Conservation (phyloP, 2,888 invertebrate species). For the Spilarctia lutea region DNA sequence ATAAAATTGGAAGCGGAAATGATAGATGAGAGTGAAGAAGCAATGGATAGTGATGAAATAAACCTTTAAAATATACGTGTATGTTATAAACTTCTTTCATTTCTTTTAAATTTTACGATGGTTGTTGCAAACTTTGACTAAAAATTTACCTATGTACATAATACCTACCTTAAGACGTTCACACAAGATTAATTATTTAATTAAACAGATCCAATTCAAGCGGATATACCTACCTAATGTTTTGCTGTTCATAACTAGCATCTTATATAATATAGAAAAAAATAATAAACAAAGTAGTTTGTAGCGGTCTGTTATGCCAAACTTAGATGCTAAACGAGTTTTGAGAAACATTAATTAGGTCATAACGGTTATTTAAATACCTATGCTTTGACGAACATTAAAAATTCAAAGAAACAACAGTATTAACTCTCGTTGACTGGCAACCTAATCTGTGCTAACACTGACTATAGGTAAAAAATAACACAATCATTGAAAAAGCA, state of each 20-base stretch:
- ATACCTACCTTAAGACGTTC: too few relatives aligned
- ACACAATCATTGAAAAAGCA: background rate
- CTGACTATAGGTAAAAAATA: background rate
- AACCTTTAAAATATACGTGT: background rate
- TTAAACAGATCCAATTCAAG: background rate
- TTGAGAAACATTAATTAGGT: constrained; percentile 18
- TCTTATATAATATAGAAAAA: background rate
- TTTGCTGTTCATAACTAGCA: background rate
- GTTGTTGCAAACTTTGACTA: background rate
- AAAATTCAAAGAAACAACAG: background rate
- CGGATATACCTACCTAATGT: too few relatives aligned
- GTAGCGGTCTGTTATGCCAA: background rate
- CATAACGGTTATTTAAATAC: constrained; percentile 18
- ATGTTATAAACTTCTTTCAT: background rate
- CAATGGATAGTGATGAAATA: constrained; percentile 20
- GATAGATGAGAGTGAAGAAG: constrained; percentile 33
- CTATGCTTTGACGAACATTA: constrained; percentile 8
- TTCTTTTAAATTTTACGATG: background rate
- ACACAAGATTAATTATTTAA: too few relatives aligned
- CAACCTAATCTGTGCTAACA: background rate
- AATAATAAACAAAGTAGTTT: background rate
- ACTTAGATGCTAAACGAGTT: constrained; percentile 15
- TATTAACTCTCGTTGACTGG: background rate
- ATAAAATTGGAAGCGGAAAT: constrained; percentile 58
- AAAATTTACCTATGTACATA: too few relatives aligned